Base-by-base conservation (phyloP, 2,888 invertebrate species). In the Perizoma affinitatum region DNA sequence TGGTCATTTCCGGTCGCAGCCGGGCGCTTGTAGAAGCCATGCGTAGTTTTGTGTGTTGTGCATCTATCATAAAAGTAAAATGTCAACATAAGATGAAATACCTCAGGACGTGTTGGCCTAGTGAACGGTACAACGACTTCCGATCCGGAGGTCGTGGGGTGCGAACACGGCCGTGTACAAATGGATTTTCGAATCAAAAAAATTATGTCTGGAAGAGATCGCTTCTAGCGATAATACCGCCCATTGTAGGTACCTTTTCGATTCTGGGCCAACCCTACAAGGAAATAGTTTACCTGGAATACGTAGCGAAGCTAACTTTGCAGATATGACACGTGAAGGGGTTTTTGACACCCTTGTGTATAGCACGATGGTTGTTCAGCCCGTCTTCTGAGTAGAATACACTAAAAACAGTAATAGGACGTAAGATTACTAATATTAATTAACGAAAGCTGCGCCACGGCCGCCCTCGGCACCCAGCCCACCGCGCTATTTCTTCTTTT, bases 301-400 rank as follows among this genome's bases (percentile, higher is more conserved):
- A 93, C 0, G 93, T 89, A 4, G 93, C 87, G 61, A 93, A 93
- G 74, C 85, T 86, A 34, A 93, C 93, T 81, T 91, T 92, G 63
- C 93, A 93, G n/a, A 93, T 88, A 68, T 93, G 91, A 51, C 93
- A 93, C 0, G 84, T 87, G 70, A 91, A 93, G 0, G 93, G 93
- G 44, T 92, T 91, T 66, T 88, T 87, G 0, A 89, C 80, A 0
- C 84, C 88, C 54, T 88, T 87, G 67, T 93, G 92, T 36, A 86
- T 80, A 0, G 62, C 73, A 0, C 93, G 86, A 66, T 93, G 93
- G 0, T 67, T 69, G 73, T 93, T 93, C 61, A 93, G 63, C 0
- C 87, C 85, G 0, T 81, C 81, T 57, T 90, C 89, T 45, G 84
- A 68, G 65, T 90, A 90, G 68, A 91, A 93, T 6, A 92, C 90